Evolutionary conservation across 2,797 vertebrate species (phyloP), one percentile per base, ranked within the genome.

Genomic region (Periparus ater): DNA sequence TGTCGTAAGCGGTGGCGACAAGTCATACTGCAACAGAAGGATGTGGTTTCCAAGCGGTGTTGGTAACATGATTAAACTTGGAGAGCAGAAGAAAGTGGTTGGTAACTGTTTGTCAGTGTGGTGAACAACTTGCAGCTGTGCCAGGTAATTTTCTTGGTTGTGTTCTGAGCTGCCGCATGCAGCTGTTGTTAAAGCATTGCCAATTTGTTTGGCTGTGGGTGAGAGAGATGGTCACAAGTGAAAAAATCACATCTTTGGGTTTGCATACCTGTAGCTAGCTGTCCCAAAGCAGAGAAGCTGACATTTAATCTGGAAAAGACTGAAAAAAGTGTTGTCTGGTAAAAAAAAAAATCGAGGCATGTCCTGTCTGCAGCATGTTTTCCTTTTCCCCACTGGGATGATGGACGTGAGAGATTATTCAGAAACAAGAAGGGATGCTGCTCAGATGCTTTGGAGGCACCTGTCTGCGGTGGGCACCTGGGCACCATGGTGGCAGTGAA

Each of bases 1-100:
- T 48, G 45, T 61, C 4, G 30, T 32, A 61, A 83, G 78, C 1
- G 0, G 58, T 30, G 65, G 36, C 3, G 34, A 79, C 65, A 61
- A 92, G 82, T 93, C 81, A 80, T 65, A 26, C 61, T 74, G 94
- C 57, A 92, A 55, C 84, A 94, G 81, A 89, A 96, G 95, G 93
- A 95, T 93, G 94, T 94, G 95, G 95, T 96, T 96, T 96, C 17
- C 67, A 65, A 88, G 96, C 0, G 0, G 22, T 89, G 84, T 61
- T 75, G 83, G 72, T 62, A 89, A 34, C 73, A 67, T 95, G 81
- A 96, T 90, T 95, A 82, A 91, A 78, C 81, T 61, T 53, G 22
- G 70, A 71, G 65, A 87, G 87, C 72, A 94, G 92, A 95, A 94
- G 94, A 92, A 96, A 93, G 94, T 89, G 86, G 77, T 83, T 89